Evolutionary conservation across 2,113 vertebrate genomes (phyloP), one percentile per base, ranked within the genome.

Genomic region (Phalacrocorax carbo): DNA sequence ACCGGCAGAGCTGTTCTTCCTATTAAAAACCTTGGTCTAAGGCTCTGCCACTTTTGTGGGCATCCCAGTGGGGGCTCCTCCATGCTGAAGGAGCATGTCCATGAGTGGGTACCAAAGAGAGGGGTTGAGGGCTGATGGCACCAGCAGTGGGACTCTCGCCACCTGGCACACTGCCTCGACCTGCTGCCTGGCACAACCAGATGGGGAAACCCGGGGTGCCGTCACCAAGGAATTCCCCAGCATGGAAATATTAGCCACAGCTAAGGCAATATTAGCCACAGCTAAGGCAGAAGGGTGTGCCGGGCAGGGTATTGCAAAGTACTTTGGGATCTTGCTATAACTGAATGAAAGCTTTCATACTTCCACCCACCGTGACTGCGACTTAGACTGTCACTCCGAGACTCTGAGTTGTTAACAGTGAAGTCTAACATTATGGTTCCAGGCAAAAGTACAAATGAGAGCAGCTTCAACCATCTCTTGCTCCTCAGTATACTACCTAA

Each of bases 141-240:
- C 22, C 38, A 82, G 38, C 82, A 34, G 44, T 30, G 71, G 36
- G 15, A 36, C 21, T 71, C 15, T 52, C 25, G 7, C 38, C 2
- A 1, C 25, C 30, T 12, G 48, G 36, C 42, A 38, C 61, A 32
- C 18, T 3, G 10, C 51, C 51, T 19, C 1, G 3, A 38, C 4
- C 29, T 64, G 32, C 36, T 3, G 3, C 30, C 1, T 23, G 42
- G 42, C 64, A 71, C 3, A 2, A 30, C 30, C 2, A 1, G 38
- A 29, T 29, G 54, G 29, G 49, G 42, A 90, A 91, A 58, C 26
- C 20, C 36, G 4, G 8, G 75, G 51, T 32, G 61, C 9, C 52
- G 16, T 8, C 79, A 75, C 52, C 27, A 10, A 82, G 70, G 61
- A 61, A 76, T 48, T 81, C 81, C 89, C 72, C 93, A 73, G 72